A percentile compares a stretch with the other conserved stretches of the same genome.
These are phyloP conservation scores for Epizoanthus illoricatus DNA, from an alignment of 92 coral and sea anemone genomes.

Conservation along the genomic window DNA sequence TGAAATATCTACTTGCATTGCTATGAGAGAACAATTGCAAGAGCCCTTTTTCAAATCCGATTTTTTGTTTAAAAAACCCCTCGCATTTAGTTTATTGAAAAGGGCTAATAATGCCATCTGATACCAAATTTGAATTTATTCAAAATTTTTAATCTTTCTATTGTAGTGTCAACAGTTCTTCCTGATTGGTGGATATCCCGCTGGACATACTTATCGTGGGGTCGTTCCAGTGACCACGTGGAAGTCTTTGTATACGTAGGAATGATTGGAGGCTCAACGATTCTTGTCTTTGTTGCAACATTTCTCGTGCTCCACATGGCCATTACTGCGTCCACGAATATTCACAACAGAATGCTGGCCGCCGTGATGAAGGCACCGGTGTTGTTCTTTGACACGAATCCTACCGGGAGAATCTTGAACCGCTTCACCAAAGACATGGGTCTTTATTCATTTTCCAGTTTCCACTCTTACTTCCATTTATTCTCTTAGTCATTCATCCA, in stretches of 20 bases:
- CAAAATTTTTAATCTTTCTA: background rate
- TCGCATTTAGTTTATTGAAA: too few relatives aligned
- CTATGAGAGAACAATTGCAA: too few relatives aligned
- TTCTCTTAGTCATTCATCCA: background rate
- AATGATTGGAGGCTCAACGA: slow-evolving; percentile 1
- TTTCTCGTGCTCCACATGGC: slow-evolving; percentile 6
- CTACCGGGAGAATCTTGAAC: slow-evolving; percentile 7
- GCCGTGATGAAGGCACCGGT: background rate
- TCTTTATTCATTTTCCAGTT: background rate
- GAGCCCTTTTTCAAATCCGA: too few relatives aligned
- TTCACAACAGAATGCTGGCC: slow-evolving; percentile 5
- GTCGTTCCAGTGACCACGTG: background rate
- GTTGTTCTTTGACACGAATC: slow-evolving; percentile 8
- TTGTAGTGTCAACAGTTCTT: background rate
- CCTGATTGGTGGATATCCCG: slow-evolving; percentile 15
- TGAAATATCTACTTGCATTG: too few relatives aligned
- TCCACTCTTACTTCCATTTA: background rate
- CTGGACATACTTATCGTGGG: slow-evolving; percentile 17
- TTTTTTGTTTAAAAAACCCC: too few relatives aligned
- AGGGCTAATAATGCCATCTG: background rate
- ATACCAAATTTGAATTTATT: background rate
- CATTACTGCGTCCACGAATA: slow-evolving; percentile 5
- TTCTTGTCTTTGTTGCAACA: slow-evolving; percentile 12
- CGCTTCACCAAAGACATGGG: slow-evolving; percentile 24
- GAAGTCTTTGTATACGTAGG: slow-evolving; percentile 2